phyloP scores from a whole-genome alignment of 1,140 invertebrate species.

The Saccostrea cuccullata region DNA sequence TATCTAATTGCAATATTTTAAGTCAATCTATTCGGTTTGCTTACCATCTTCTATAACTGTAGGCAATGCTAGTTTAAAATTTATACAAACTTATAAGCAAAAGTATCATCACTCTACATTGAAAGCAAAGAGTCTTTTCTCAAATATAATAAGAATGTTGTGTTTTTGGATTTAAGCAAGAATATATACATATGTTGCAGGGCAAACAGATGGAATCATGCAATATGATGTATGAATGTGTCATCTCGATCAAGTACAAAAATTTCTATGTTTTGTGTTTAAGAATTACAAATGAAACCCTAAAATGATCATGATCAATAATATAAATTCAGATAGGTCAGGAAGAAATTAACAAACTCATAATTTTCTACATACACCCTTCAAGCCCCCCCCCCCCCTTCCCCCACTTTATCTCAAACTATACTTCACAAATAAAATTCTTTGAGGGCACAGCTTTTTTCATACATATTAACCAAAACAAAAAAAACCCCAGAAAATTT shows the following conservation, averaged over 20 bases:
- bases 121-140: not conserved
- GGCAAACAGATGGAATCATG: not conserved
- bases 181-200: not conserved
- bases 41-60: constrained; percentile 19
- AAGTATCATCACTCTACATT: not conserved
- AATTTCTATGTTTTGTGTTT: not conserved
- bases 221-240: no score
- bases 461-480: no score
- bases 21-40: not conserved
- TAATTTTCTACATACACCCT: no score
- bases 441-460: no score
- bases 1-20: not conserved
- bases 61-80: constrained; percentile 8
- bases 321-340: no score
- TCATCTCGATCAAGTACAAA: not conserved
- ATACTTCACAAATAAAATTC: no score
- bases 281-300: not conserved
- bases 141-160: not conserved
- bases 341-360: no score
- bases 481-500: no score
- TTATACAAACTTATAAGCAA: not conserved
- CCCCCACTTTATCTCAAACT: no score
- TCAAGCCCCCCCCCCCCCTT: no score
- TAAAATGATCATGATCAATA: not conserved
- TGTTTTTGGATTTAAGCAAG: not conserved